Base-by-base conservation (phyloP, 2,113 vertebrate genomes). In the Siniperca chuatsi region DNA sequence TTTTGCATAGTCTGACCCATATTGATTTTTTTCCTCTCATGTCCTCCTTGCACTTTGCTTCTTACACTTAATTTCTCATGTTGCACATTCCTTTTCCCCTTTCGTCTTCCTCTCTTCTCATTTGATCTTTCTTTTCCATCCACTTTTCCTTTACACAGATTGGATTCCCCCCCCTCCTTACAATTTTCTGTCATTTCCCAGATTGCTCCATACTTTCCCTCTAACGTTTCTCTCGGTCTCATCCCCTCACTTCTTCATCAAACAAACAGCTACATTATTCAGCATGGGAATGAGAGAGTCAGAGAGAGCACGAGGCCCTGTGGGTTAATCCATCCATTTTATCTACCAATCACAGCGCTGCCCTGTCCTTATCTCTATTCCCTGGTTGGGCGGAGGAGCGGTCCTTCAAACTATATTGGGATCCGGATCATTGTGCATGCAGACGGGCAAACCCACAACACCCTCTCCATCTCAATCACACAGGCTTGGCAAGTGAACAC, bases 231-330 rank as follows among this genome's bases (percentile, higher is more conserved):
- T 13, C 68, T 71, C 81, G 20, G 52, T 85, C 69, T 83, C 68
- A 66, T 76, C 75, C 73, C 66, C 48, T 86, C 69, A 64, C 55
- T 90, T 88, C 85, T 87, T 82, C 87, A 87, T 92, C 82, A 93
- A 75, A 90, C 89, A 92, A 89, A 90, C 87, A 85, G 87, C 87
- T 78, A 78, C 88, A 87, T 92, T 89, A 90, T 93, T 91, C 73
- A 92, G 42, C 77, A 76, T 33, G 74, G 67, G 75, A 78, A 50
- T 21, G 86, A 83, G 83, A 50, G 78, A 86, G 83, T 86, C 64
- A n/a, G 46, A 66, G 69, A 12, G 82, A 75, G 81, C 73, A 54
- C 21, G 11, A 15, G 76, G 62, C 68, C 85, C 67, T 18, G 44
- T 79, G 87, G 73, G 57, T 88, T 88, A 87, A 86, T 83, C 69